Evolutionary conservation across 2,888 invertebrate genomes (phyloP), one percentile per base, ranked within the genome.

Genomic region (Netelia inedita): DNA sequence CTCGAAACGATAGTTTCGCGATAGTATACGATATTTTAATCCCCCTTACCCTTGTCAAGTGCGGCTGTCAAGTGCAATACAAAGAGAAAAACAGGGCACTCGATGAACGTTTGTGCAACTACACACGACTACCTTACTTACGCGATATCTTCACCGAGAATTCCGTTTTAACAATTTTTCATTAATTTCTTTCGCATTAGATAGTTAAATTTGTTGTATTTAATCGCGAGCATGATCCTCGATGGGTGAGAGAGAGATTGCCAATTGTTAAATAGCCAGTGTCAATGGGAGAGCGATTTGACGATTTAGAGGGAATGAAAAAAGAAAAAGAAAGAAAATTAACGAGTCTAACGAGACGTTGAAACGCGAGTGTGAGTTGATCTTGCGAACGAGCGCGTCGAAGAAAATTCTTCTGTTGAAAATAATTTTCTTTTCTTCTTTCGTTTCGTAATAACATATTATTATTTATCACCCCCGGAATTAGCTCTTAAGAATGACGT

Each of bases 401-500:
- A 35, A 73, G 23, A 57, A 73, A 72, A 65, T 66, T 75, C 75
- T 19, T 72, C 76, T 68, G 78, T 85, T 78, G 68, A 66, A 61
- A 57, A 63, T 75, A 21, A 69, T 61, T 71, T 78, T 6, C 1
- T 79, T 72, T 75, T 14, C 55, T 79, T 65, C 55, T 79, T 65
- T 87, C 89, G 91, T 92, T 41, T 68, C 63, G 50, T 1, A 23
- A 19, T 19, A 61, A 35, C 3, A 35, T 6, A 35, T 35, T 35
- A 55, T 93, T 92, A 93, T 93, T 93, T 92, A 92, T 93, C 92
- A 92, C 90, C 28, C 82, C 91, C n/a, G n/a, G 90, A 78, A 91
- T 90, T 93, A 93, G 93, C 90, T 92, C 89, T 92, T 93, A 93
- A 93, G 92, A 88, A 92, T 92, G 92, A 93, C 91, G 92, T 93